Conservation (phyloP, 2,888 invertebrate genomes). For the Agrochola litura region DNA sequence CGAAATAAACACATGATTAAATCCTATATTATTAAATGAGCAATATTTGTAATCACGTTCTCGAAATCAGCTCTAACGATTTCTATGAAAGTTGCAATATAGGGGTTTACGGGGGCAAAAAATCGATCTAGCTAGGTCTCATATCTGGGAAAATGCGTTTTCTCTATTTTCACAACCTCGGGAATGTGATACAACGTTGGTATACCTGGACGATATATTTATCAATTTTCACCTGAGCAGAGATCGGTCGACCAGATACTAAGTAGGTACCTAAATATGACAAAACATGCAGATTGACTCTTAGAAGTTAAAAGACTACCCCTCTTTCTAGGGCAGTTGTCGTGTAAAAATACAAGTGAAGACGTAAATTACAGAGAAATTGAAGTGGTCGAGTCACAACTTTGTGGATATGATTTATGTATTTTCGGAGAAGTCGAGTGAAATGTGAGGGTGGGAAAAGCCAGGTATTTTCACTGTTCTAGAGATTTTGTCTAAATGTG, state of each 20-base stretch:
- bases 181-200: no score
- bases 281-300: not conserved
- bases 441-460: conserved; percentile 19
- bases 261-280: not conserved
- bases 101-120: no score
- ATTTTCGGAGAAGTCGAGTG: conserved; percentile 42
- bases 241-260: not conserved
- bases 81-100: no score
- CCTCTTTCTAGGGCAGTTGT: no score
- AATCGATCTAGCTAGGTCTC: no score
- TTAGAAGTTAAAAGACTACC: not conserved
- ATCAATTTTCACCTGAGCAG: no score
- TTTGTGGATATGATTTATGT: conserved; percentile 53
- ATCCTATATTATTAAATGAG: no score
- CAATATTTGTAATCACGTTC: no score
- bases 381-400: conserved; percentile 49
- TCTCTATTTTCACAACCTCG: no score
- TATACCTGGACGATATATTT: no score
- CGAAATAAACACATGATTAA: not conserved
- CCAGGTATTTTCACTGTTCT: conserved; percentile 12
- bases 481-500: not conserved
- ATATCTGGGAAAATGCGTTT: no score
- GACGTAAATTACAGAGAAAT: conserved; percentile 59
- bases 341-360: not conserved
- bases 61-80: no score